Evolutionary conservation across 2,113 vertebrate species (phyloP), one percentile per base, ranked within the genome.

Genomic region (Ariopsis seemanni): DNA sequence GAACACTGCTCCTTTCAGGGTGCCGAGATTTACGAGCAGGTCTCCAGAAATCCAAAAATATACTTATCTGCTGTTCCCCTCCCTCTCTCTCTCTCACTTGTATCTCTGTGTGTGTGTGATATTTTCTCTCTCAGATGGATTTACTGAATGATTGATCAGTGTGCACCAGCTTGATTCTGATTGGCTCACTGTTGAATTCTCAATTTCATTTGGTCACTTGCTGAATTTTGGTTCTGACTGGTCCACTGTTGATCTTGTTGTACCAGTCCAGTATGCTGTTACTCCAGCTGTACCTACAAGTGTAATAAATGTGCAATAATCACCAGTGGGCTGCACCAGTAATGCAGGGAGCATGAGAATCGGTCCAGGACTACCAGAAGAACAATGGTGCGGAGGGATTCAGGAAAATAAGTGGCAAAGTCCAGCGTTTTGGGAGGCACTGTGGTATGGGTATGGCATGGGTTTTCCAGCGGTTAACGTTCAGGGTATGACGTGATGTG

Each of bases 31-130:
- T 75, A 69, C 2, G 12, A 62, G 72, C 17, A 71, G 42, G 90
- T 84, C 87, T 77, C 87, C 86, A 90, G 87, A 14, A 65, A 42
- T 55, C 27, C 48, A 52, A 83, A 69, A 86, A 89, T 71, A 10
- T 42, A 89, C 71, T 60, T 84, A 86, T 81, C 53, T 89, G 52
- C 48, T 71, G 27, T 27, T 53, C 6, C 53, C 15, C 72, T 34
- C 22, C 52, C 25, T 50, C 57, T 50, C 15, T 78, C 53, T n/a
- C 60, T 83, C 62, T 53, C 53, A 18, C 18, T 20, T 42, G 42
- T 42, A 5, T 42, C 9, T n/a, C 2, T 65, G 1, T n/a, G 2
- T 3, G 58, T 18, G 58, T 67, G 65, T 27, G n/a, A 27, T 18
- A 17, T 18, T 18, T 34, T 34, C 14, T 34, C 14, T 71, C 27